These are phyloP conservation scores for Alligator mississippiensis DNA, from an alignment of 2,113 vertebrate genomes.

Conservation along the genomic window DNA sequence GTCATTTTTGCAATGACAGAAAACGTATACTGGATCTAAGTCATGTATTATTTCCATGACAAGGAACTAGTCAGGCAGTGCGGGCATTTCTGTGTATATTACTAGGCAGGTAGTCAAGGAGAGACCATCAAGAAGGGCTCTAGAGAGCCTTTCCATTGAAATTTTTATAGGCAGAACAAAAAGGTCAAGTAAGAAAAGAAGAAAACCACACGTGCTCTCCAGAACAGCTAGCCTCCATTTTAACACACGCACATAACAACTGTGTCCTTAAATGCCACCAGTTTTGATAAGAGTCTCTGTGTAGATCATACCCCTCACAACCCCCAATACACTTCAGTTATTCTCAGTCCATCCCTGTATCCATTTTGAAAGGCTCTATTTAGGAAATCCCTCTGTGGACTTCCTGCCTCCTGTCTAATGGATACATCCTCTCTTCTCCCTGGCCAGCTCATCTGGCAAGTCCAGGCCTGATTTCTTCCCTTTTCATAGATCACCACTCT, in stretches of 20 bases:
- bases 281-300: not conserved
- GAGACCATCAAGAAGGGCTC: not conserved
- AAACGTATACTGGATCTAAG: not conserved
- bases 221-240: not conserved
- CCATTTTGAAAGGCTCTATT: not conserved
- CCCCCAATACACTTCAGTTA: not conserved
- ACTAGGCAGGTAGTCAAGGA: not conserved
- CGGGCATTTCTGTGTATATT: not conserved
- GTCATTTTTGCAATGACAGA: not conserved
- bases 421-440: not conserved
- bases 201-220: not conserved
- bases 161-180: not conserved
- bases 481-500: not conserved
- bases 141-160: not conserved
- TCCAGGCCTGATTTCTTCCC: not conserved
- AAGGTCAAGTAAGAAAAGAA: not conserved
- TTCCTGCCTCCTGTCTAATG: not conserved
- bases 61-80: not conserved
- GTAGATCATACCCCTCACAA: not conserved
- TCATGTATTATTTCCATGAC: not conserved
- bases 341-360: no score
- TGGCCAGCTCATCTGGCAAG: not conserved
- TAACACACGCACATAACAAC: not conserved
- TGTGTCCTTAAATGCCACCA: accelerated
- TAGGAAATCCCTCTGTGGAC: no score